These are phyloP conservation scores for Rhizomys pruinosus DNA, from an alignment of 2,113 vertebrate species.

Conservation along the genomic window DNA sequence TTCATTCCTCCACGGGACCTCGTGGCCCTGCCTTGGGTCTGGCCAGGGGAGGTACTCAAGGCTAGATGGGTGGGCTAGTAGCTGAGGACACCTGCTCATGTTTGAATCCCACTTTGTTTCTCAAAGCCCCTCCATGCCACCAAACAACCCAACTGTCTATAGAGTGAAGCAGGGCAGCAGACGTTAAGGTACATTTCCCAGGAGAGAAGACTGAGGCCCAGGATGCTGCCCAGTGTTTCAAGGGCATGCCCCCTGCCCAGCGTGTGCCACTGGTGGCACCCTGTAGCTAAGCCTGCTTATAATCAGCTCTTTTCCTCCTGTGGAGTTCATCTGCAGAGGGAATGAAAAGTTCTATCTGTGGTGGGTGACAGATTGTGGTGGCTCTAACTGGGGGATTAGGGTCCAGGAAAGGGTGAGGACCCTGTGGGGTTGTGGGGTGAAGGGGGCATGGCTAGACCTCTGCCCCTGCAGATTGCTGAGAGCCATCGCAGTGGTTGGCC, in stretches of 20 bases:
- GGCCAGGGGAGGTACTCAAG: neutral
- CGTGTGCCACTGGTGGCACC: neutral
- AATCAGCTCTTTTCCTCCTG: constrained; percentile 52
- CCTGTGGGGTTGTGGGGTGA: neutral
- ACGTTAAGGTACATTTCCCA: neutral
- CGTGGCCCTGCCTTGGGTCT: neutral
- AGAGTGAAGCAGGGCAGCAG: neutral
- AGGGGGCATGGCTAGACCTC: constrained; percentile 30
- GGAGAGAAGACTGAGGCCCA: neutral
- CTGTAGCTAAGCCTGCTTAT: constrained; percentile 15
- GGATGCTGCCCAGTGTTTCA: neutral
- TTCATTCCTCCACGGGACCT: neutral
- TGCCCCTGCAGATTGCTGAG: constrained; percentile 9
- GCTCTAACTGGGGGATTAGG: constrained; percentile 12
- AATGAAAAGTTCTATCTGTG: constrained; percentile 67
- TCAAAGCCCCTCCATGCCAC: neutral
- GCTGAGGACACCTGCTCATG: neutral
- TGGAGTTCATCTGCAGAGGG: constrained; percentile 61
- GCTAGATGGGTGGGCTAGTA: neutral
- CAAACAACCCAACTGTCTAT: fast-evolving
- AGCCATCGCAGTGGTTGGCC: neutral
- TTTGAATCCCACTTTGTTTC: neutral
- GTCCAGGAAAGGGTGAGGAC: neutral
- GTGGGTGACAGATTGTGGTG: neutral
- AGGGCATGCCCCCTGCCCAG: fast-evolving